Conservation (phyloP, 1,140 invertebrate species). For the Archegozetes longisetosus region DNA sequence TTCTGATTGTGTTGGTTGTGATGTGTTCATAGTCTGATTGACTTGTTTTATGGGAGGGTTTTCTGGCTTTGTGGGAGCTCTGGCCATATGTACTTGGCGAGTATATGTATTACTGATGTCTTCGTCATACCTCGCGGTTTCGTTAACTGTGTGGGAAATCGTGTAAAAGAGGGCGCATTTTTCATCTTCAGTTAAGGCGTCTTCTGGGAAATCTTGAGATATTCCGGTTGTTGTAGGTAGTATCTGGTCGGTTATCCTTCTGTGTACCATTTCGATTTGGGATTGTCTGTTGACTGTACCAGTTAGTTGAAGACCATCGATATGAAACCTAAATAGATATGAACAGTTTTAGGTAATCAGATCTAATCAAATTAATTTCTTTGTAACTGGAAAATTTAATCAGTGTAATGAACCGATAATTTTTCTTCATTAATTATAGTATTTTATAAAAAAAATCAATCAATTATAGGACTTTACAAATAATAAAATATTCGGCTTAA, state of each 20-base stretch:
- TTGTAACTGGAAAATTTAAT: no score
- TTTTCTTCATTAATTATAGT: no score
- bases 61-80: neutral
- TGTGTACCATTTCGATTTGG: neutral
- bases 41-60: neutral
- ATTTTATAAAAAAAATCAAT: no score
- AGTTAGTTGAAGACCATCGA: neutral
- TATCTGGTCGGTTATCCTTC: neutral
- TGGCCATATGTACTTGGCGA: neutral
- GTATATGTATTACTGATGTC: neutral
- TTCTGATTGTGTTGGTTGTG: neutral
- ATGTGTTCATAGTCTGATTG: neutral
- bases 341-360: no score
- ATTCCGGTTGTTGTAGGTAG: neutral
- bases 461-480: no score
- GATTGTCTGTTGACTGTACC: neutral
- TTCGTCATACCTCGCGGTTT: constrained; percentile 1
- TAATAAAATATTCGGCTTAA: no score
- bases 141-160: constrained; percentile 4
- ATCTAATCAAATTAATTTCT: no score
- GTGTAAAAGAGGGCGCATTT: constrained; percentile 15
- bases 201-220: constrained; percentile 3
- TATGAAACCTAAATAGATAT: constrained; percentile 5
- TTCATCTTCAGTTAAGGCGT: constrained; percentile 12
- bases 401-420: no score